Base-by-base conservation (phyloP, 2,888 invertebrate genomes). In the Cerastis leucographa region DNA sequence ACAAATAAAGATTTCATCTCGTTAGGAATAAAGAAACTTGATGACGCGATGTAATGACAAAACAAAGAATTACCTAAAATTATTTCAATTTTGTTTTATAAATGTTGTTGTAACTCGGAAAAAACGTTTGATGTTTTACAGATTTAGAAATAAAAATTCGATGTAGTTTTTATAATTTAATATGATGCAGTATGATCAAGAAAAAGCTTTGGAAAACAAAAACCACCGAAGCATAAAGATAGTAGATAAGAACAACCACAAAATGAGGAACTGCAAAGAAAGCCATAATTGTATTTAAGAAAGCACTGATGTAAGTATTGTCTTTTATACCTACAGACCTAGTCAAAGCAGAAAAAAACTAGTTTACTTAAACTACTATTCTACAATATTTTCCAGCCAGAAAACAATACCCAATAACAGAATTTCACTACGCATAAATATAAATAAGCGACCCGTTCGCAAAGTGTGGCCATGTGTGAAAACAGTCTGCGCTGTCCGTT, bases 401-500 rank as follows among this genome's bases (percentile, higher is more conserved):
- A 81, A 72, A 71, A 70, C 74, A 77, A 65, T 62, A 56, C 42
- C 12, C 40, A 42, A 62, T 49, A 78, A 46, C 70, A 67, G 68
- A 73, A 76, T 78, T 82, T 74, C 75, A 85, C 72, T 81, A 88
- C 74, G 80, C 81, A 87, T 82, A 88, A 56, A 76, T 86, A 88
- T 87, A 87, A 87, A 78, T 74, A 88, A 88, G 85, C 90, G 89
- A 91, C 87, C 89, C 90, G 89, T 86, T 87, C 83, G 86, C 84
- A 87, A 89, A 89, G 93, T 92, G 92, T 94, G 94, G 84, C 93
- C 96, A 95, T 94, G 95, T 94, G 96, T 95, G 91, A 96, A 95
- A 94, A 90, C 90, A 92, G 92, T 92, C 91, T 91, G 92, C 90
- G 90, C 89, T 92, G 93, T 89, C 92, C 93, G 89, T 91, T 91